phyloP scores from a whole-genome alignment of 2,113 vertebrate species.

The Phoenicopterus ruber region DNA sequence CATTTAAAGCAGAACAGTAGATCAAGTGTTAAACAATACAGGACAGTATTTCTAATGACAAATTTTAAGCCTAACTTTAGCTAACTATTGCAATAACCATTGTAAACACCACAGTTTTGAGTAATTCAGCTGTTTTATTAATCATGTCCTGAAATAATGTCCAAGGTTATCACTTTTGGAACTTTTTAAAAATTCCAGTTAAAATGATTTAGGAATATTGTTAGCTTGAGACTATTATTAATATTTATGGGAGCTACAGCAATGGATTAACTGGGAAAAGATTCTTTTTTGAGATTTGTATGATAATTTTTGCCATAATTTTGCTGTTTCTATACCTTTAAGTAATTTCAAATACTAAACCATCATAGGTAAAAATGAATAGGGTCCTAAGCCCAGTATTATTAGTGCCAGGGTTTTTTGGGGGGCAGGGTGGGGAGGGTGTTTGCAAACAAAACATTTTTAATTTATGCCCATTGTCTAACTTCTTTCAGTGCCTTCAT shows the following conservation, averaged over 20 bases:
- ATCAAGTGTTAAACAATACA: not conserved
- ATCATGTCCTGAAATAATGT: not conserved
- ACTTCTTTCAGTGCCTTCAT: not conserved
- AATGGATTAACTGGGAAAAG: not conserved
- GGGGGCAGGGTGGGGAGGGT: fast-evolving
- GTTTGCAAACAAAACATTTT: not conserved
- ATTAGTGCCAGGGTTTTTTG: not conserved
- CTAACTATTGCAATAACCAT: not conserved
- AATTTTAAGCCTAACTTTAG: not conserved
- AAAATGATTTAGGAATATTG: not conserved
- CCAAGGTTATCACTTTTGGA: not conserved
- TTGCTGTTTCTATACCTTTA: not conserved
- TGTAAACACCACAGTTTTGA: not conserved
- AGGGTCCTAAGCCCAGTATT: not conserved
- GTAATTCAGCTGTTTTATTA: not conserved
- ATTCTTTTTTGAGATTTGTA: not conserved
- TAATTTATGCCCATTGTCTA: not conserved
- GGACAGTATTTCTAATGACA: not conserved
- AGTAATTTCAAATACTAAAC: not conserved
- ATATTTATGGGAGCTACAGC: not conserved
- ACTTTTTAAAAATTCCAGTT: not conserved
- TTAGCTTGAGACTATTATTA: not conserved
- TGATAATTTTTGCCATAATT: not conserved
- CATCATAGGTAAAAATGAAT: not conserved
- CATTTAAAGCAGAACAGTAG: not conserved